Percentiles rank a stretch among this genome's conserved stretches.
phyloP scores from a whole-genome alignment of 2,113 vertebrate species.

The Rhabdomys dilectus region DNA sequence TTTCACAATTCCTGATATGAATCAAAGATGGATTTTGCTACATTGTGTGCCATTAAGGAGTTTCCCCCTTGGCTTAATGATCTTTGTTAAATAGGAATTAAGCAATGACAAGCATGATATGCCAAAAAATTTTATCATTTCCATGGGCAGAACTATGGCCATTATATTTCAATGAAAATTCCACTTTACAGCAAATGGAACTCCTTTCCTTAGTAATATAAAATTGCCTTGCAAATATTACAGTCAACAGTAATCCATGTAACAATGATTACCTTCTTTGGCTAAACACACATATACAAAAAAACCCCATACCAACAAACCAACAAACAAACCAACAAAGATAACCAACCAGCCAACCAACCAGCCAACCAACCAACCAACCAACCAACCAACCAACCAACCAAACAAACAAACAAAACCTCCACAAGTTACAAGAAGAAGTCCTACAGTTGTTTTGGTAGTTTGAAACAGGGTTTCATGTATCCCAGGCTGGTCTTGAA shows the following conservation, averaged over 20 bases:
- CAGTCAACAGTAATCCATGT: background rate
- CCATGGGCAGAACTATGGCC: background rate
- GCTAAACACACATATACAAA: background rate
- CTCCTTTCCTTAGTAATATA: background rate
- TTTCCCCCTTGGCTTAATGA: background rate
- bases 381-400: background rate
- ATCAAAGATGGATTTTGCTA: background rate
- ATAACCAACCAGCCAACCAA: background rate
- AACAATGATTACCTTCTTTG: background rate
- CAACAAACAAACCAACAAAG: background rate
- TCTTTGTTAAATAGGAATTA: conserved; percentile 21
- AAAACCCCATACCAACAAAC: background rate
- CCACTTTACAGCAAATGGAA: background rate
- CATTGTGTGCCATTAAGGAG: background rate
- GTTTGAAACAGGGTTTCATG: background rate
- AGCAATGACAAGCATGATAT: background rate
- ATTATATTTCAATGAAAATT: background rate
- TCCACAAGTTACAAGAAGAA: background rate
- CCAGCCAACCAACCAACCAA: background rate
- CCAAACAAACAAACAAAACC: background rate
- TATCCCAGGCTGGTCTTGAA: background rate
- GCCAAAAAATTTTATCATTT: background rate
- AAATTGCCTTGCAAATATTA: background rate
- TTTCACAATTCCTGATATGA: background rate
- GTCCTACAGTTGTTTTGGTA: conserved; percentile 7